Conservation (phyloP, 2,797 vertebrate genomes). For the Gymnothorax javanicus region DNA sequence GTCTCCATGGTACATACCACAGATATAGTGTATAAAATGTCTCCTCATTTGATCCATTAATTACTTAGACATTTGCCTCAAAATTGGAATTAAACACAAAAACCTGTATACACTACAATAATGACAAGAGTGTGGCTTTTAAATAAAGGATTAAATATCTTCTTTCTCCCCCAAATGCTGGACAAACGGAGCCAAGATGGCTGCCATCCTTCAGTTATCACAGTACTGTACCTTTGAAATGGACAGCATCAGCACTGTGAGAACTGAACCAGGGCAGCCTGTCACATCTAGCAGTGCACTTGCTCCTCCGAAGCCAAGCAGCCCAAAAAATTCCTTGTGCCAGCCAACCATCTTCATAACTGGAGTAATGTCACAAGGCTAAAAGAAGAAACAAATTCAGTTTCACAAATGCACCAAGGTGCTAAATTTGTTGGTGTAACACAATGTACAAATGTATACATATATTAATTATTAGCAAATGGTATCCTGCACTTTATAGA, state of each 20-base stretch:
- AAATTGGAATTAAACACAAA: not conserved
- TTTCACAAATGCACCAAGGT: not conserved
- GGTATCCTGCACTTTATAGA: not conserved
- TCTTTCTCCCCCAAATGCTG: constrained; percentile 4
- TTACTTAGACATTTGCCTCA: not conserved
- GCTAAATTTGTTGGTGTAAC: not conserved
- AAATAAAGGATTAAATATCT: not conserved
- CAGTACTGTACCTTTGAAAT: constrained; percentile 99
- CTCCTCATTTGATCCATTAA: not conserved
- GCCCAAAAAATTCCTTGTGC: not conserved
- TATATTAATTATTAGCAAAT: not conserved
- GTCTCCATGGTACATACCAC: not conserved
- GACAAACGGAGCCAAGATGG: constrained; percentile 86
- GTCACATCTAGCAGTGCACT: constrained; percentile 74
- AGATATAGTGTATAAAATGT: not conserved
- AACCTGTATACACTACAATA: not conserved
- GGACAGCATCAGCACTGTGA: constrained; percentile 99
- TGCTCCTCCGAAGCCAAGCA: not conserved
- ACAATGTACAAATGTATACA: not conserved
- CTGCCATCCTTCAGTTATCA: constrained; percentile 99
- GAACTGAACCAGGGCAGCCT: constrained; percentile 99
- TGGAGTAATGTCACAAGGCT: not conserved
- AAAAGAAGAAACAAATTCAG: not conserved
- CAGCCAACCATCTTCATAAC: constrained; percentile 8
- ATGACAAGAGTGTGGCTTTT: not conserved